Base-by-base conservation (phyloP, 1,140 invertebrate species). In the Drosophila pectinifera region DNA sequence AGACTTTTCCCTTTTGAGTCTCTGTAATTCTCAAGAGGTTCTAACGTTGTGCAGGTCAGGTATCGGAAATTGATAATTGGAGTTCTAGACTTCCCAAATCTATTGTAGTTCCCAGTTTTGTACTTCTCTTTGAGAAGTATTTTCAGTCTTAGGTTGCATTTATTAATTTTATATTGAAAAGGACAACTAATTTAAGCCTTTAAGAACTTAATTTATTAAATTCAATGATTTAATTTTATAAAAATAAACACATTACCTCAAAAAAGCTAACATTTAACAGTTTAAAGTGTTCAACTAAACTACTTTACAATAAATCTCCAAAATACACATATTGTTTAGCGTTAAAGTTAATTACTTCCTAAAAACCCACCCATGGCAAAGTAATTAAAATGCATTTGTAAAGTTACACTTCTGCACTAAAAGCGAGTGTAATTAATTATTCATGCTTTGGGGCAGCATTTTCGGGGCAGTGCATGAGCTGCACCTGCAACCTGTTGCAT, bases 401-500 rank as follows among this genome's bases (percentile, higher is more conserved):
- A 20, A 24, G 16, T 18, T 59, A 10, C 28, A 24, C n/a, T 43
- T 18, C 8, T 18, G 2, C 7, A n/a, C 13, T 18, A 18, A n/a
- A 59, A 61, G 11, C 41, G 13, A n/a, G 13, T 36, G 2, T 34
- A 42, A 42, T 24, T 22, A 20, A 43, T 22, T 42, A 59, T 59
- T 57, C 10, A 22, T 41, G 41, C 36, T 26, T 28, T 20, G 13
- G 24, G 13, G 24, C 10, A 46, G 39, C 26, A 54, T 36, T 54
- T 59, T 45, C 20, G 31, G 22, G 39, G 51, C 31, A 10, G 8
- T 49, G 46, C 10, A 24, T 26, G 45, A 16, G 45, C 20, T 58
- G 54, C 61, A 63, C 11, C 10, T 48, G 56, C 68, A 49, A 85
- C 81, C 78, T 86, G 81, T 86, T 86, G 81, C 82, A 43, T 49